Base-by-base conservation (phyloP, 2,888 invertebrate species). In the Tenthredo scrophulariae region DNA sequence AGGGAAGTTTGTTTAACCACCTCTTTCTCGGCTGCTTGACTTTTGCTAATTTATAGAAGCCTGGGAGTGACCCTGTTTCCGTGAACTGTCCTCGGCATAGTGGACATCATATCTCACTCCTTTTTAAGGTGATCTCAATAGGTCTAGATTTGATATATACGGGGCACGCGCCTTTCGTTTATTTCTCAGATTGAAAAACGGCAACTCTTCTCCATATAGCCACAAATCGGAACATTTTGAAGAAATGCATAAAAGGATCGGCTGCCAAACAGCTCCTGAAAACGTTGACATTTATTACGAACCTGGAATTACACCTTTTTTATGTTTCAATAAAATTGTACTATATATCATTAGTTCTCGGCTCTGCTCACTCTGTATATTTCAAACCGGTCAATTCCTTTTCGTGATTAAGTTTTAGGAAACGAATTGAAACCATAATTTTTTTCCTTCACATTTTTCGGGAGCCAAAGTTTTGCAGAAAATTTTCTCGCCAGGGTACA, bases 41-140 rank as follows among this genome's bases (percentile, higher is more conserved):
- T 62, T 80, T 62, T 62, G 37, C 46, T 83, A 83, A 83, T 83
- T 83, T 83, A 83, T 83, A 26, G 80, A 65, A 62, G 80, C 10
- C 62, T 26, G 65, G 33, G 43, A 40, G 43, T 65, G 50, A 67
- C 67, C 67, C 43, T 83, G 67, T 83, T 65, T 83, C 83, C 50
- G 18, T 50, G 83, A 70, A 83, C 43, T 83, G 46, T 18, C 43
- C 26, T 29, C 26, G 22, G 18, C 46, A 33, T 62, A n/a, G 33
- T 82, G 10, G 46, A 65, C 80, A 6, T 80, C 80, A 43, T 67
- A 82, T 82, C 82, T 82, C 82, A 82, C 82, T 67, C 79, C 79
- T 79, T 62, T 79, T 79, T 58, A 33, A 79, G 33, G 50, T 79
- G 79, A 79, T 37, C 58, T 79, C 37, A 79, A 79, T 79, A 26